Evolutionary conservation across 2,888 invertebrate species (phyloP).

Genomic region (Spicauda simplicius): DNA sequence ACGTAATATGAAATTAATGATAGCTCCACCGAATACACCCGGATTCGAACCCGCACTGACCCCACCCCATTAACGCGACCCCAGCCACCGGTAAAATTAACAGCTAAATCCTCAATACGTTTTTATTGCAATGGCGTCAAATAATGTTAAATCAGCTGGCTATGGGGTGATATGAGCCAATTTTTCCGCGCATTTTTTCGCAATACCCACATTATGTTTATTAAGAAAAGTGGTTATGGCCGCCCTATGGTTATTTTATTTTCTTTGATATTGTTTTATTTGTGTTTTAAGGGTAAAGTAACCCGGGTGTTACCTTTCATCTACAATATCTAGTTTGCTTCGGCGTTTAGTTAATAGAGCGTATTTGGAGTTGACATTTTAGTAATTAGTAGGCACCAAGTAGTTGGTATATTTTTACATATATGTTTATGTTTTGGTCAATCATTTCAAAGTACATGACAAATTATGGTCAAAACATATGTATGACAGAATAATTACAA

Average conservation of each 20-base stretch:
- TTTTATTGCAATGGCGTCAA: conserved; percentile 74
- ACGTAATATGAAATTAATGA: conserved; percentile 36
- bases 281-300: not conserved
- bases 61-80: conserved; percentile 49
- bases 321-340: too few relatives aligned
- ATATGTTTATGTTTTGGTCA: too few relatives aligned
- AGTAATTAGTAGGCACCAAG: too few relatives aligned
- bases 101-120: conserved; percentile 67
- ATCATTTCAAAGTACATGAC: too few relatives aligned
- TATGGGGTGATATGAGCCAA: conserved; percentile 23
- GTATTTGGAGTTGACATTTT: too few relatives aligned
- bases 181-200: conserved; percentile 26
- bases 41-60: conserved; percentile 55
- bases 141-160: conserved; percentile 72
- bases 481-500: too few relatives aligned
- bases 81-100: conserved; percentile 60
- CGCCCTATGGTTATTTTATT: not conserved
- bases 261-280: not conserved
- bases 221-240: conserved; percentile 33
- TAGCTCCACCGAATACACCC: conserved; percentile 46
- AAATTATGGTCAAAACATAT: too few relatives aligned
- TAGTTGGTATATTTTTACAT: too few relatives aligned
- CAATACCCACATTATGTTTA: conserved; percentile 33
- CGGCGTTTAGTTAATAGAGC: too few relatives aligned
- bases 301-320: too few relatives aligned